A percentile compares a stretch with the other conserved stretches of the same genome.
phyloP scores from a whole-genome alignment of 2,888 invertebrate genomes.

The Lacanobia wlatinum region DNA sequence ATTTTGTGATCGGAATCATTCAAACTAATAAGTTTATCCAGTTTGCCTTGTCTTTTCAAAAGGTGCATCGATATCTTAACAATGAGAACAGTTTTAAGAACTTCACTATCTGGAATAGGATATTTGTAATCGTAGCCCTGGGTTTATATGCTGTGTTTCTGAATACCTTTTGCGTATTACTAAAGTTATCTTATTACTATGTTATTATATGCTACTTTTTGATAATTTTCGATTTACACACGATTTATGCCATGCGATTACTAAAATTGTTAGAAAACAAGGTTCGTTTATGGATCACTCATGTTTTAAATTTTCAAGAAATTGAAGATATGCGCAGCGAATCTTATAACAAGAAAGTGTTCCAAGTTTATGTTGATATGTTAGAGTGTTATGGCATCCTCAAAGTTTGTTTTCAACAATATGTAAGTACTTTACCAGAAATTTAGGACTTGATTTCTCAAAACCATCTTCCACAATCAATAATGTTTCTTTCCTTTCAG shows the following conservation, averaged over 20 bases:
- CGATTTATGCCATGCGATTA: constrained; percentile 15
- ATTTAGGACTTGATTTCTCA: neutral
- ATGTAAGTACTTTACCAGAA: neutral
- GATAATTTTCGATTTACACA: constrained; percentile 23
- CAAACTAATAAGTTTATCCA: constrained; percentile 5
- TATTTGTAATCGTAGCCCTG: neutral
- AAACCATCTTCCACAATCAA: neutral
- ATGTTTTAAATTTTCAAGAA: neutral
- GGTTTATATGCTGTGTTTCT: neutral
- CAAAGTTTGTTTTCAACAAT: constrained; percentile 3
- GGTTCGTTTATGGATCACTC: constrained; percentile 34
- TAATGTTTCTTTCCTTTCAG: constrained; percentile 3
- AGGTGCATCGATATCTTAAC: constrained; percentile 28
- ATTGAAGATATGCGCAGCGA: neutral
- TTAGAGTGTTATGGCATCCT: constrained; percentile 31
- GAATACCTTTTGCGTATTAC: neutral
- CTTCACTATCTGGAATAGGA: constrained; percentile 30
- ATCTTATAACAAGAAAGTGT: neutral
- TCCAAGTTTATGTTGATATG: constrained; percentile 35
- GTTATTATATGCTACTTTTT: neutral
- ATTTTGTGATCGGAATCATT: neutral
- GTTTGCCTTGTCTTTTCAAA: constrained; percentile 29
- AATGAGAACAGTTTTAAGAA: constrained; percentile 5
- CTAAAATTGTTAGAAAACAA: constrained; percentile 28
- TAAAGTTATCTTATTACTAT: neutral